Conservation (phyloP, 2,888 invertebrate species). For the Andrena praecox region DNA sequence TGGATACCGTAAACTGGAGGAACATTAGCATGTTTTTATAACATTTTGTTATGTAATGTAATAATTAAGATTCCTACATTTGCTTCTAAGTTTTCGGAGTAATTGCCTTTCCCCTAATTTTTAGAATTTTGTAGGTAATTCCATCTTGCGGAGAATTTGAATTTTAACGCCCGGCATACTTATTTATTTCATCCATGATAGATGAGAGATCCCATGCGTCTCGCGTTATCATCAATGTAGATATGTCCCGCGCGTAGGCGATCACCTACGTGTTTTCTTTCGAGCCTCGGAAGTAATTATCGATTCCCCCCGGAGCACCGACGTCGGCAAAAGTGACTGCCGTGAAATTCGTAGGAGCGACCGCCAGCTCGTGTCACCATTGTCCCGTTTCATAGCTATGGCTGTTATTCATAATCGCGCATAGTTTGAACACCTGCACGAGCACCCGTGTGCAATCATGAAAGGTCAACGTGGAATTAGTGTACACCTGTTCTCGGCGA, state of each 20-base stretch:
- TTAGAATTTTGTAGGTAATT: too few relatives aligned
- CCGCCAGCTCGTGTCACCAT: constrained; percentile 9
- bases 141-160: too few relatives aligned
- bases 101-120: not conserved
- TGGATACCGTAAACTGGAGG: too few relatives aligned
- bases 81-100: not conserved
- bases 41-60: too few relatives aligned
- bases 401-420: constrained; percentile 44
- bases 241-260: constrained; percentile 13
- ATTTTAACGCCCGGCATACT: not conserved
- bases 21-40: too few relatives aligned
- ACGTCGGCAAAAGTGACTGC: not conserved
- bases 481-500: constrained; percentile 34
- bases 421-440: constrained; percentile 53
- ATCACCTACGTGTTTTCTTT: not conserved
- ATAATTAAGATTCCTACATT: too few relatives aligned
- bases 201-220: constrained; percentile 37
- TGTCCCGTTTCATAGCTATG: constrained; percentile 9
- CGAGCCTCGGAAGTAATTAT: constrained; percentile 7
- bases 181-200: constrained; percentile 27
- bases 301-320: not conserved
- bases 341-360: constrained; percentile 21
- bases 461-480: constrained; percentile 54
- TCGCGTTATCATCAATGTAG: not conserved
- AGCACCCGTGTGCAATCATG: constrained; percentile 17